Conservation (phyloP, 92 coral and sea anemone species). For the Muricea muricata region DNA sequence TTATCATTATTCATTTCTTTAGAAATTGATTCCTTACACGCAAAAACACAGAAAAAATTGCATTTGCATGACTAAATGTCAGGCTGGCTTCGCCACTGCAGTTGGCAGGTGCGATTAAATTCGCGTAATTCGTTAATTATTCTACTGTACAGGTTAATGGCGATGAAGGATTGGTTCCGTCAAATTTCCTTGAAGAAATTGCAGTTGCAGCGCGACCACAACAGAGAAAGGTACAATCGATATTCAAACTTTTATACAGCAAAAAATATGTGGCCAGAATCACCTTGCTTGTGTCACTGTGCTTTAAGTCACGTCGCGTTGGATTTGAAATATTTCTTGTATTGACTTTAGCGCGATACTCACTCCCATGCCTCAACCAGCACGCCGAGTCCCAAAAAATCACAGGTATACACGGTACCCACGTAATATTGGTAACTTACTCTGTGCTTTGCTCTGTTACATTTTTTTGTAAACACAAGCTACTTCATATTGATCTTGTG, state of each 20-base stretch:
- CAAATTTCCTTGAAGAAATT: conserved; percentile 97
- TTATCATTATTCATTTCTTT: no score
- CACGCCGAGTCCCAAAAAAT: conserved; percentile 1
- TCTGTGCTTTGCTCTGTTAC: not conserved
- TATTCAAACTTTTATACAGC: not conserved
- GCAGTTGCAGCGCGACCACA: conserved; percentile 84
- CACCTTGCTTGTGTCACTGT: no score
- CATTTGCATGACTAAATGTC: no score
- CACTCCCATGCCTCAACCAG: not conserved
- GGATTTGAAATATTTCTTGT: no score
- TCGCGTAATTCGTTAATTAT: no score
- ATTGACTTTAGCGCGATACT: conserved; percentile 16
- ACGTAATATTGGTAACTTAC: not conserved
- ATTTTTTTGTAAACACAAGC: not conserved
- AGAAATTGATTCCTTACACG: no score
- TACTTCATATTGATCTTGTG: not conserved
- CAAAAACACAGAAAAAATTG: no score
- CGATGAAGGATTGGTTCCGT: conserved; percentile 89
- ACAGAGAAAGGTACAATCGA: conserved; percentile 19
- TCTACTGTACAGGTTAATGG: conserved; percentile 65
- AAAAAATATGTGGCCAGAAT: not conserved
- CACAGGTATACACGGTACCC: not conserved
- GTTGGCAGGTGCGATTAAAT: not conserved
- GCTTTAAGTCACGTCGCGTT: no score
- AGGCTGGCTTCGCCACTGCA: no score